Evolutionary conservation across 1,140 invertebrate genomes (phyloP), one percentile per base, ranked within the genome.

Genomic region (Battus philenor): DNA sequence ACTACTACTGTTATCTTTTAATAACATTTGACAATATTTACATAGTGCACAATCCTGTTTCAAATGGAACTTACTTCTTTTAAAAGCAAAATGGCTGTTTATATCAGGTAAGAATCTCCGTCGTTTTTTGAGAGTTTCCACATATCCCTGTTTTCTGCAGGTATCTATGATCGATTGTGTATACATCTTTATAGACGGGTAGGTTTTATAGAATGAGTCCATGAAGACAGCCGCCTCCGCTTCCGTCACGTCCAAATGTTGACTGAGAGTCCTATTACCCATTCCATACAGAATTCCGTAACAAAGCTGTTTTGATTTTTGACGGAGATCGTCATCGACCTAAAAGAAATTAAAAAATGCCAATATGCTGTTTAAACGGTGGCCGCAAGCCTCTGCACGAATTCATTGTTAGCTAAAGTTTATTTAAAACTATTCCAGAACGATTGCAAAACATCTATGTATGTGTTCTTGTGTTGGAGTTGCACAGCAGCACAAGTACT

Each of bases 211-310:
- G 74, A 99, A 99, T 2, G 90, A 89, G 45, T 93, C 90, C 57
- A 94, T 91, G 77, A 98, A 94, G 20, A 90, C 80, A 1, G 87
- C 86, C 0, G 97, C 97, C 65, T 97, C 93, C 32, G 91, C 81
- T 77, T 95, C 93, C 2, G 89, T 87, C n/a, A 97, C 89, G 43
- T 91, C 90, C 10, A 99, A 81, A 43, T 92, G 90, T 47, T 97
- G 93, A 0, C 92, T 90, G n/a, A 99, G 86, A 1, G 94, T 89
- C 67, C 92, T 94, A 7, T 90, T 87, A 6, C 97, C 96, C 91
- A 99, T 99, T n/a, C 98, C 98, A 80, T 99, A 99, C 33, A 99
- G 93, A 56, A 99, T 96, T 4, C 96, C 98, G 86, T 99, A 99
- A 64, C 96, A 98, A 8, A 99, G 90, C 87, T 98, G 91, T 81